These are phyloP conservation scores for Rachycentron canadum DNA, from an alignment of 2,797 vertebrate species.

Conservation along the genomic window DNA sequence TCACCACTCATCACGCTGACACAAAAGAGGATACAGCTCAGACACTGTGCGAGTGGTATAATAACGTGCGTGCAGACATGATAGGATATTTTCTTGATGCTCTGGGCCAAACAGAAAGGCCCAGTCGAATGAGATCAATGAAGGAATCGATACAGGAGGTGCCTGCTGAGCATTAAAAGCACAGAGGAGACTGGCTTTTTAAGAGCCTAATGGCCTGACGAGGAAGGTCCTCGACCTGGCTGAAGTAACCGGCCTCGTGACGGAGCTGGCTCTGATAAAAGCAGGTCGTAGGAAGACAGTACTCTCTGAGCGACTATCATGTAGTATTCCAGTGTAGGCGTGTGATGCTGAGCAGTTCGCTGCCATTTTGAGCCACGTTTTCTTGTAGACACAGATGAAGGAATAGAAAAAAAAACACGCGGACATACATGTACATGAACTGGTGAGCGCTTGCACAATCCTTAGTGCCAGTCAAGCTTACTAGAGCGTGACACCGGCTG, in stretches of 20 bases:
- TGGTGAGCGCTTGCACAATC: conserved; percentile 23
- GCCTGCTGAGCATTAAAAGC: conserved; percentile 29
- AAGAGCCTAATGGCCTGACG: conserved; percentile 51
- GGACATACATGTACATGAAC: conserved; percentile 15
- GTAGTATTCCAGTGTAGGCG: not conserved
- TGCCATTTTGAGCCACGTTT: conserved; percentile 32
- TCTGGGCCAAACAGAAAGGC: conserved; percentile 43
- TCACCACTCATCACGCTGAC: conserved; percentile 62
- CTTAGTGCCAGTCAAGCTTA: conserved; percentile 75
- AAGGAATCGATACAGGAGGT: conserved; percentile 47
- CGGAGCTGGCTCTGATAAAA: conserved; percentile 23
- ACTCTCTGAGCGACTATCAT: conserved; percentile 11
- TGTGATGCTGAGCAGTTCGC: conserved; percentile 17
- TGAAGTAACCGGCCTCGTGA: conserved; percentile 10
- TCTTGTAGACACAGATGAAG: not conserved
- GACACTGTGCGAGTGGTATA: conserved; percentile 34
- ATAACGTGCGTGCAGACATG: conserved; percentile 49
- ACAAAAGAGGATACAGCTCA: conserved; percentile 62
- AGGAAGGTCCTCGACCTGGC: conserved; percentile 47
- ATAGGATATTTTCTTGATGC: conserved; percentile 56
- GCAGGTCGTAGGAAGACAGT: not conserved
- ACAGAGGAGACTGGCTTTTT: conserved; percentile 37
- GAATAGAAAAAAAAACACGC: not conserved
- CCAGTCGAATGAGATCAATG: conserved; percentile 58
- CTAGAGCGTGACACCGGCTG: conserved; percentile 49